Evolutionary conservation across 2,888 invertebrate genomes (phyloP), one percentile per base, ranked within the genome.

Genomic region (Epiblema foenella): DNA sequence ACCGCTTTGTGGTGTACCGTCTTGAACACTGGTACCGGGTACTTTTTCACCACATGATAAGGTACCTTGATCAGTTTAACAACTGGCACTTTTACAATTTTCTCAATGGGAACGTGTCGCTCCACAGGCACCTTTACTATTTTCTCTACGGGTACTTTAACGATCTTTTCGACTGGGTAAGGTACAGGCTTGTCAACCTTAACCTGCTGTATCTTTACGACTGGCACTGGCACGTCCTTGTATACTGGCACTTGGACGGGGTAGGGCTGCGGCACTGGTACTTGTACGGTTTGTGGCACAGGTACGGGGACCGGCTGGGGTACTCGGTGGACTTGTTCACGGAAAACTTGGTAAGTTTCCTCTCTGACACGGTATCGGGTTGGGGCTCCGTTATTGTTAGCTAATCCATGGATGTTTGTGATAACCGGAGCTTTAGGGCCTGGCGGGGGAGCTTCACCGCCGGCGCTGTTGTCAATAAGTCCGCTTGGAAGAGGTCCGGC

Each of bases 211-310:
- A 93, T 94, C 78, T 94, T 90, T 9, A 95, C 93, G 0, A 95
- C 90, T 2, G 95, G 94, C 2, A 95, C 90, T 68, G 94, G 94
- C 0, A 94, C 86, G 24, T 94, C 93, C 74, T 89, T 94, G 49
- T 93, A 82, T 0, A 94, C 91, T 62, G 94, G 94, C 0, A 95
- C 90, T 79, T 92, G 89, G 15, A 95, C 95, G 24, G 94, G 93
- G 84, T 95, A 94, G 18, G 95, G 95, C 73, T 95, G 94, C 0
- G 95, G 94, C 11, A 94, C 89, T 18, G 94, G 94, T 42, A 95
- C 88, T 75, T 87, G 88, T 20, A 95, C 94, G 64, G 89, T 89
- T 72, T 95, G 94, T 0, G 93, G 93, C 7, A 94, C 91, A 65
- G 92, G 93, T 0, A 94, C 91, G 0, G 94, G 94, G 18, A 94